Base-by-base conservation (phyloP, 2,888 invertebrate genomes). In the Cantharis rustica region DNA sequence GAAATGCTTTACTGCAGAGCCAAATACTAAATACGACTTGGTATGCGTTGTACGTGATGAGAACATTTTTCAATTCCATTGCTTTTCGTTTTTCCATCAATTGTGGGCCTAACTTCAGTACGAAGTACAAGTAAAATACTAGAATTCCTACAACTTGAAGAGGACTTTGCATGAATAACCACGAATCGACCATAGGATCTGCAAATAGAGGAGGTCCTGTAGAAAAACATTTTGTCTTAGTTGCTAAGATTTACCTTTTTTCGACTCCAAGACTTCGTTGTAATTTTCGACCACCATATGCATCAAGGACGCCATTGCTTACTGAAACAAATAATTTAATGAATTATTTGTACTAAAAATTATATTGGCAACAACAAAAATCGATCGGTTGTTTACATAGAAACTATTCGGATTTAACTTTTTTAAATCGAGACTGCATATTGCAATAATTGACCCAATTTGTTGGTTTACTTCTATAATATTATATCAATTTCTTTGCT, bases 11-110 rank as follows among this genome's bases (percentile, higher is more conserved):
- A 17, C 89, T 85, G 79, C 91, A 90, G 82, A 97, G 89, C 90
- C 92, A 97, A 13, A 93, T 87, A 83, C 96, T 97, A 88, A 96
- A 94, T 13, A 95, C 68, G 5, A 98, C 96, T 91, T 98, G 97
- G 73, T 94, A 93, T n/a, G 94, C 91, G 85, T 98, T 98, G 88
- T 98, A 98, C 0, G 91, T 85, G 16, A 95, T 91, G 85, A 97
- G 91, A 0, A 94, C 85, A 68, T 90, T 90, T 84, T 95, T 93
- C 73, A 97, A 86, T 81, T 95, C 92, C 84, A 93, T 93, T 0
- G 95, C 92, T 78, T 93, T 92, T 79, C 92, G 89, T 76, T 94
- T 93, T 79, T 92, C 90, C 95, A 95, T 95, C 84, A 92, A 92
- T 61, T 92, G 90, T 1, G 95, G 95, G 0, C 95, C 95, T 68